Evolutionary conservation across 2,888 invertebrate species (phyloP), one percentile per base, ranked within the genome.

Genomic region (Elmis aenea): DNA sequence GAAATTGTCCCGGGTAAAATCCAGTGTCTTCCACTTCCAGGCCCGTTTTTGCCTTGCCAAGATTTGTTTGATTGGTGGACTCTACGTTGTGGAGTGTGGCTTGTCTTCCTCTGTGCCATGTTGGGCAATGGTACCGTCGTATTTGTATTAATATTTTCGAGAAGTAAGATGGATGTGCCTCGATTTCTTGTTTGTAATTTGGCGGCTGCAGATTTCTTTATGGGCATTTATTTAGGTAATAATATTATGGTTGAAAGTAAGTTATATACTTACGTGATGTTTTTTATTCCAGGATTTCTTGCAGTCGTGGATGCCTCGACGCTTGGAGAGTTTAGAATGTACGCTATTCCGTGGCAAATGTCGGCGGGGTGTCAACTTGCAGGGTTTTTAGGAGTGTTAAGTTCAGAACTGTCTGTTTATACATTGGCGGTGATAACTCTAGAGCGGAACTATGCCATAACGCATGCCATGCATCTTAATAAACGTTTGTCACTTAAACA

Each of bases 31-130:
- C 93, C 92, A 5, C 75, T 84, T 59, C 92, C 92, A 2, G 88
- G 86, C 77, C 94, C 95, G 2, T 95, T 95, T 71, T 73, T 94
- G 59, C 95, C 95, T 3, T 96, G 95, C 66, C 86, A 89, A 61
- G 95, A 95, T 67, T 74, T 95, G 34, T 95, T 96, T 67, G 94
- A 94, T 63, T 95, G 94, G 94, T 95, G 95, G 95, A 92, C 93
- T 3, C 71, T 95, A 53, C 80, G 94, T 23, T 95, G 94, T 64
- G 94, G 95, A 11, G 93, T 96, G 30, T 97, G 97, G 96, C 83
- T 93, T 9, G 94, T 97, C 25, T 96, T 96, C 69, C 77, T 96
- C 37, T 75, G 95, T 54, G 94, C 96, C 22, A 81, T 97, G 72
- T 76, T 96, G 30, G 97, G 97, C 46, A 97, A 97, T 67, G 94